Evolutionary conservation across 2,113 vertebrate species (phyloP), one percentile per base, ranked within the genome.

Genomic region (Pagrus major): DNA sequence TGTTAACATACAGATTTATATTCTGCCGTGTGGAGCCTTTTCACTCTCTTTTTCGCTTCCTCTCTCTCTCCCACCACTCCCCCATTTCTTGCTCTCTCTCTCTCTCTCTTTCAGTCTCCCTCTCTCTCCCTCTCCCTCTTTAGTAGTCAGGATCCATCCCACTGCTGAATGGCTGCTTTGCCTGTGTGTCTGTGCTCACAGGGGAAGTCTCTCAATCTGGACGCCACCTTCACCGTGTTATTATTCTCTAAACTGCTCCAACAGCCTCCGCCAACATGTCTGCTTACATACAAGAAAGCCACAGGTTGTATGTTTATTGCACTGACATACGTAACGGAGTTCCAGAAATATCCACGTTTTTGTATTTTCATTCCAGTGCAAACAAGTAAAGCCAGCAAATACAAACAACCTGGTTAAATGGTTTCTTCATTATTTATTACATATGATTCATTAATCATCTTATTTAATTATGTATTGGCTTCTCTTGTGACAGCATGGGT

Each of bases 141-240:
- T 96, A 96, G 95, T 95, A 96, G 95, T 96, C 95, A 95, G 94
- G 92, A 95, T 94, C 91, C 95, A 96, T 96, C 94, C 94, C 93
- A 94, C 95, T 95, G 94, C 95, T 89, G 94, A 95, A 92, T 90
- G 92, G 91, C 91, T 93, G 93, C 92, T 94, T 91, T 91, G 91
- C 90, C 91, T 91, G 89, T 80, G 91, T 89, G 90, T 89, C 86
- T 91, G 79, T 82, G 84, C 90, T 90, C 85, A 86, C 86, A 89
- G n/a, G 67, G 84, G 69, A 82, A 89, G 91, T 88, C 91, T 87
- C 78, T 91, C 86, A 88, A 83, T 94, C 88, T 80, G 87, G 74
- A 84, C 88, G 66, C 71, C 76, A 88, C 89, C 78, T 88, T 91
- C 49, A 25, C 56, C 33, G 69, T 76, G 59, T 83, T 61, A 82